A percentile compares a stretch with the other conserved stretches of the same genome.
These are phyloP conservation scores for Atta texana DNA, from an alignment of 1,140 invertebrate species.

Conservation along the genomic window DNA sequence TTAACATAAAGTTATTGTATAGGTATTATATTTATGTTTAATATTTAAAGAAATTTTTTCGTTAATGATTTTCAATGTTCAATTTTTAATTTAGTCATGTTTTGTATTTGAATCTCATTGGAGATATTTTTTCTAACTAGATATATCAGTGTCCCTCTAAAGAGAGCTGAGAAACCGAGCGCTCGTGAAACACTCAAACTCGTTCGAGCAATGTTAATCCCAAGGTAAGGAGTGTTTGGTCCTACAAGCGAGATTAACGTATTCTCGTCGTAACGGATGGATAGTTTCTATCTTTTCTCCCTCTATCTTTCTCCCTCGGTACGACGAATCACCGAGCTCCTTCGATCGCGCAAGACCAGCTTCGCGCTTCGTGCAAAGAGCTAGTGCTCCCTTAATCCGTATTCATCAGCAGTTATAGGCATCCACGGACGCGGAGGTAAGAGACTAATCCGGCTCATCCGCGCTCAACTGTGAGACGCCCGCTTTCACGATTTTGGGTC, in stretches of 20 bases:
- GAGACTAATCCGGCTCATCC: constrained; percentile 80
- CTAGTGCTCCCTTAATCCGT: constrained; percentile 78
- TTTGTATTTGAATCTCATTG: neutral
- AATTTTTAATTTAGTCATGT: neutral
- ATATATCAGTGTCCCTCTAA: neutral
- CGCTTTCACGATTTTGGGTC: constrained; percentile 74
- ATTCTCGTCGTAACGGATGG: constrained; percentile 30
- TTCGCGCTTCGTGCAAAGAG: constrained; percentile 74
- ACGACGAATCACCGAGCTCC: constrained; percentile 56
- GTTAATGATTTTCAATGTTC: neutral
- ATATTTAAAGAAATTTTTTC: neutral
- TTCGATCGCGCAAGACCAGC: constrained; percentile 64
- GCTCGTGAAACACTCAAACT: constrained; percentile 15
- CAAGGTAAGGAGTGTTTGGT: constrained; percentile 75
- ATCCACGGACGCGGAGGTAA: constrained; percentile 73
- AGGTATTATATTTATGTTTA: neutral
- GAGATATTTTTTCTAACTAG: constrained; percentile 59
- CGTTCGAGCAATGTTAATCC: constrained; percentile 70
- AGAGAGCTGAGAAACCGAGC: constrained; percentile 23
- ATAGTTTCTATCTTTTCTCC: constrained; percentile 19
- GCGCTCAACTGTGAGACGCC: constrained; percentile 74
- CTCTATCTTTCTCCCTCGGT: constrained; percentile 2
- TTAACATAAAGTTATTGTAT: neutral
- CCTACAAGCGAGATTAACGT: constrained; percentile 74
- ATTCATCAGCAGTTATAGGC: constrained; percentile 81